These are phyloP conservation scores for Papilio machaon DNA, from an alignment of 1,140 invertebrate species.

Conservation along the genomic window DNA sequence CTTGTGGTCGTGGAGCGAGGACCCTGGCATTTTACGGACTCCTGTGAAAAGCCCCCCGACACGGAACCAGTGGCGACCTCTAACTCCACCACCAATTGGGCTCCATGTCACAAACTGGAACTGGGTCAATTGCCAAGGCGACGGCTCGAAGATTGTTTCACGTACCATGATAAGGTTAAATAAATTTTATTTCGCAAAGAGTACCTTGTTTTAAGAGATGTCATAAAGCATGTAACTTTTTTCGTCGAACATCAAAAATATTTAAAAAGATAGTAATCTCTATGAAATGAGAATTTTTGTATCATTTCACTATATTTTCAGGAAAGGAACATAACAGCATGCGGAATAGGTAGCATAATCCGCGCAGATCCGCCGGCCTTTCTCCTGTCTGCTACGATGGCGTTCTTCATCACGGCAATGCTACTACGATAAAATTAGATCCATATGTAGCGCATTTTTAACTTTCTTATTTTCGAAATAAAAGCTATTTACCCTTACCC, in stretches of 20 bases:
- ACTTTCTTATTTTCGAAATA: constrained; percentile 77
- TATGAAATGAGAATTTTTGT: constrained; percentile 5
- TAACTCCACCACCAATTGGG: constrained; percentile 73
- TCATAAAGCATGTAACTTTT: not conserved
- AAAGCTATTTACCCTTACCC: constrained; percentile 68
- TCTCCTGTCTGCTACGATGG: constrained; percentile 45
- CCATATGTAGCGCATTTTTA: constrained; percentile 61
- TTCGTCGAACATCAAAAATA: not conserved
- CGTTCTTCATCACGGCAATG: constrained; percentile 45
- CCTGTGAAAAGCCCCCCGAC: constrained; percentile 68
- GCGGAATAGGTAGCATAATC: constrained; percentile 58
- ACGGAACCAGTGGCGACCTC: constrained; percentile 69
- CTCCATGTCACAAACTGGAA: constrained; percentile 89
- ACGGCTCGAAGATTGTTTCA: constrained; percentile 87
- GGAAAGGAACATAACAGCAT: constrained; percentile 71
- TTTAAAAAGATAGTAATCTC: no score
- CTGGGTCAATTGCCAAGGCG: constrained; percentile 86
- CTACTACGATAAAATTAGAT: constrained; percentile 47
- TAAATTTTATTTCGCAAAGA: not conserved
- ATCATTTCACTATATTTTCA: constrained; percentile 50
- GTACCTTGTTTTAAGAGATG: not conserved
- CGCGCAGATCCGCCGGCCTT: constrained; percentile 50
- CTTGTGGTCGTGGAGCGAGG: constrained; percentile 88
- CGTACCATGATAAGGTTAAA: constrained; percentile 85
- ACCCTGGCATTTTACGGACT: constrained; percentile 53